Evolutionary conservation across 2,113 vertebrate species (phyloP), one percentile per base, ranked within the genome.

Genomic region (Hippopotamus amphibius): DNA sequence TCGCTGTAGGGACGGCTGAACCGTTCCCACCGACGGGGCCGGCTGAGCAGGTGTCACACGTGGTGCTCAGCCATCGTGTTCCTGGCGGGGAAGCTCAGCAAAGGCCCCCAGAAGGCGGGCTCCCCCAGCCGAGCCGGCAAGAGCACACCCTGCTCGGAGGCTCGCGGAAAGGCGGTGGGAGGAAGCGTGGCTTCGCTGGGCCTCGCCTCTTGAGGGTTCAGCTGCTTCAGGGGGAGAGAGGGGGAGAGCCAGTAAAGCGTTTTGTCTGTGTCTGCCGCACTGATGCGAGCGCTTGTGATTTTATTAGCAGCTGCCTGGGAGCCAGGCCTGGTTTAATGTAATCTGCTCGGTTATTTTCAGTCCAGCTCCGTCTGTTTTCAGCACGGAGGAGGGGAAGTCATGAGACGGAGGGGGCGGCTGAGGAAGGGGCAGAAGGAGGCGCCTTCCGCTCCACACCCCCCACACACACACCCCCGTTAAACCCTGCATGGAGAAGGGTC

Each of bases 321-420:
- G 96, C 97, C 96, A 88, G 97, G 76, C 71, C 96, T 65, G 84
- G 88, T 85, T 96, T 84, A 96, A 97, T 97, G 95, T 57, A 97
- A 97, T 98, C 96, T 65, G 6, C 92, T 80, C n/a, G n/a, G 81
- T 95, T 98, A 59, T 93, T 98, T 97, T 97, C 97, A 43, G 50
- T 97, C 90, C 72, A 0, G 14, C 41, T 85, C 95, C 13, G 33
- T 94, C 86, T 96, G 80, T 97, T 97, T 98, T 96, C 96, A 2
- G 82, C 74, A 43, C 71, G 59, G 46, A 74, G 33, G 93, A 95
- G 86, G 74, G 89, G 92, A 84, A 90, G 94, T 95, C 37, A 28
- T 5, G 10, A 3, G 96, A 80, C 5, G 0, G 37, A 74, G 69
- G 66, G 63, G 79, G 88, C 5, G n/a, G 90, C 12, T 26, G 8